Evolutionary conservation across 2,888 invertebrate genomes (phyloP).

Genomic region (Aproaerema taeniolella): DNA sequence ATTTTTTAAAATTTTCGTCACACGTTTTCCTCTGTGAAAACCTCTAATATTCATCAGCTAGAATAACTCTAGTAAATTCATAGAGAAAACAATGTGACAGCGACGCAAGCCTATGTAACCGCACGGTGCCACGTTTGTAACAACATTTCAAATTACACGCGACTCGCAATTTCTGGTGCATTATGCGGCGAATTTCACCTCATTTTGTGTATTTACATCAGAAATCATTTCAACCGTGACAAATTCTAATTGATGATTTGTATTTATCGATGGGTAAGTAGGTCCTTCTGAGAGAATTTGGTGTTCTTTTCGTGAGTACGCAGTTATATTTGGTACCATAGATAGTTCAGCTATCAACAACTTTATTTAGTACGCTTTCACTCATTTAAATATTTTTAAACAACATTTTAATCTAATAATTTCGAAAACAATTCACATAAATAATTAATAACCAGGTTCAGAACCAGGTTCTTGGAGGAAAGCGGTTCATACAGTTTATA

Average conservation of each 20-base stretch:
- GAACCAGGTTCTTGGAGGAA: too few species aligned
- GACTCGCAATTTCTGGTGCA: conserved; percentile 12
- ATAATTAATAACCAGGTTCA: too few species aligned
- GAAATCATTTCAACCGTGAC: conserved; percentile 1
- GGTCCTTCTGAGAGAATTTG: neutral
- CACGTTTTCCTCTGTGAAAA: neutral
- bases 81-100: conserved; percentile 18
- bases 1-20: neutral
- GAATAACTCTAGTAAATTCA: neutral
- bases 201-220: neutral
- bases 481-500: too few species aligned
- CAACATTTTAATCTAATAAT: neutral
- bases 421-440: too few species aligned
- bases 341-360: neutral
- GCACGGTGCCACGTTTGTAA: conserved; percentile 7
- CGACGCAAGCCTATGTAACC: conserved; percentile 24
- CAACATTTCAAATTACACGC: conserved; percentile 15
- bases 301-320: neutral
- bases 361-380: neutral
- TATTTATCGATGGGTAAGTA: neutral
- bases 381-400: neutral
- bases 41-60: neutral
- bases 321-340: too few species aligned
- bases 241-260: neutral
- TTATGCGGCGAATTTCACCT: neutral